phyloP scores from a whole-genome alignment of 1,140 invertebrate species.

The Stratiolaelaps scimitus region DNA sequence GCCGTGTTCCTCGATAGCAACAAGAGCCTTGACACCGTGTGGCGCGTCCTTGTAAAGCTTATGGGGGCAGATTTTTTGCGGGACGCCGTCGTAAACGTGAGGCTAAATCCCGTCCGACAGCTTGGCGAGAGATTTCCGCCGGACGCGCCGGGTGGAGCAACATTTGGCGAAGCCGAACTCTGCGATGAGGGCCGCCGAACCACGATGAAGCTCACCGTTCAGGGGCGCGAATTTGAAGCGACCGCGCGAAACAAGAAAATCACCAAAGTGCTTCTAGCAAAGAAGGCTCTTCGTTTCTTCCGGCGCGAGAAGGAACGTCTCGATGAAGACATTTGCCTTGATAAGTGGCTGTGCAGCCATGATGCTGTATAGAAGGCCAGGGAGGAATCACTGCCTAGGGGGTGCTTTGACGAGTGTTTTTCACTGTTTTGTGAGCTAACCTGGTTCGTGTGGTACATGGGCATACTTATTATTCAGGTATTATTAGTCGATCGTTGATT shows the following conservation, averaged over 20 bases:
- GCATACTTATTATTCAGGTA: too few relatives aligned
- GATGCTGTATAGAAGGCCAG: too few relatives aligned
- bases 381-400: too few relatives aligned
- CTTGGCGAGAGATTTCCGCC: conserved; percentile 1
- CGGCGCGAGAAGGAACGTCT: background rate
- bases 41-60: conserved; percentile 30
- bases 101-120: conserved; percentile 13
- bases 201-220: conserved; percentile 1
- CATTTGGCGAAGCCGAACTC: background rate
- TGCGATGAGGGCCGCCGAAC: background rate
- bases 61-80: conserved; percentile 11
- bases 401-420: too few relatives aligned
- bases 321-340: too few relatives aligned
- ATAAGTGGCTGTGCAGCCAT: too few relatives aligned
- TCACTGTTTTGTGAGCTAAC: too few relatives aligned
- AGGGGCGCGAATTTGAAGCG: background rate
- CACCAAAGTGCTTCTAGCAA: conserved; percentile 11
- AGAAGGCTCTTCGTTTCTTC: conserved; percentile 3
- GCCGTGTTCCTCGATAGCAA: conserved; percentile 32
- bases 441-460: too few relatives aligned
- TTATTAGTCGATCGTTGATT: too few relatives aligned
- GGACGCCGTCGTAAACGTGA: conserved; percentile 3
- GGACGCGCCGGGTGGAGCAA: background rate
- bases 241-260: conserved; percentile 18
- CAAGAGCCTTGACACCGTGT: conserved; percentile 23